These are phyloP conservation scores for Mythimna vitellina DNA, from an alignment of 2,888 invertebrate genomes.

Conservation along the genomic window DNA sequence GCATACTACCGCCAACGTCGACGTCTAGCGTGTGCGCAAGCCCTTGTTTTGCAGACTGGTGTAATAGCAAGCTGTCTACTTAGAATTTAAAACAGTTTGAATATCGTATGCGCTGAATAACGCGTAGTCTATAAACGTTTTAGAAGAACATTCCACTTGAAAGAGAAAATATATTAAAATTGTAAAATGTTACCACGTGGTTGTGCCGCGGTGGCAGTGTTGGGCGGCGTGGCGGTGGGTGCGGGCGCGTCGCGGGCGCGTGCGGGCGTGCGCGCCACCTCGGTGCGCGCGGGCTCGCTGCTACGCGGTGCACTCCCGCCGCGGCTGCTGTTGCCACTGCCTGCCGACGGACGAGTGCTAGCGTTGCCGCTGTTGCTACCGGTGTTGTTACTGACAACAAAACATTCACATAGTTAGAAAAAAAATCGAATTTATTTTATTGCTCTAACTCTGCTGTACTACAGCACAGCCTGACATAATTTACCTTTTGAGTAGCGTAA, in stretches of 20 bases:
- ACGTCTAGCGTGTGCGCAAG: no score
- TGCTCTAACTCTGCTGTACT: not conserved
- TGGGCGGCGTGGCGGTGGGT: constrained; percentile 67
- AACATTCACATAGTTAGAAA: not conserved
- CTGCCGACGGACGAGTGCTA: constrained; percentile 76
- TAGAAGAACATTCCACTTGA: no score
- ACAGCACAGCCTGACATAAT: no score
- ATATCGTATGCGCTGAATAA: no score
- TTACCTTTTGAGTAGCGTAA: no score
- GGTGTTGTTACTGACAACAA: constrained; percentile 74
- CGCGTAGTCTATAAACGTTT: no score
- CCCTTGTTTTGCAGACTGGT: no score
- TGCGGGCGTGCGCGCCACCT: constrained; percentile 65
- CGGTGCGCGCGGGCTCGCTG: constrained; percentile 62
- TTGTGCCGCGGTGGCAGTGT: constrained; percentile 67
- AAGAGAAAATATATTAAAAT: not conserved
- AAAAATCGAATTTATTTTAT: not conserved
- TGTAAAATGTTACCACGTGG: constrained; percentile 47
- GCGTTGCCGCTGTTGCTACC: constrained; percentile 75
- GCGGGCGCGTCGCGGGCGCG: constrained; percentile 68
- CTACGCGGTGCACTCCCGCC: constrained; percentile 83
- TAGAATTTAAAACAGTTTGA: no score
- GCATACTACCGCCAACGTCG: no score
- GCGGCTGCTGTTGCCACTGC: constrained; percentile 85
- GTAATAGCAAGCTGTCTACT: no score